Evolutionary conservation across 2,113 vertebrate genomes (phyloP), one percentile per base, ranked within the genome.

Genomic region (Gymnarchus niloticus): DNA sequence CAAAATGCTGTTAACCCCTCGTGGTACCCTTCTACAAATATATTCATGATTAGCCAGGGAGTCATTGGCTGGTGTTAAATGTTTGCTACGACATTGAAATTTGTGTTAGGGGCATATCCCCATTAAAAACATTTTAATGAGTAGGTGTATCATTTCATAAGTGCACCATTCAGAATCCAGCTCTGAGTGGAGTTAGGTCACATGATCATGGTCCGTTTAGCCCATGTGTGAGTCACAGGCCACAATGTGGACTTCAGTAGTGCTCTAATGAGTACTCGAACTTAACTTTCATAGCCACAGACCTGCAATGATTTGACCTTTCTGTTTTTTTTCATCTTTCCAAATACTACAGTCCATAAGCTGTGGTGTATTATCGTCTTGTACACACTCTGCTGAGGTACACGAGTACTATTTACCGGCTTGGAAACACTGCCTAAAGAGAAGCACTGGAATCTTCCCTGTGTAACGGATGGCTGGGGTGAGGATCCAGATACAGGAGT

Each of bases 61-160:
- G 65, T 73, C 65, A 73, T 73, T 73, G 65, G 65, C 65, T 73
- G 33, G 65, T 73, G 41, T 73, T 41, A 73, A 69, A 73, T 41
- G 65, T 37, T 73, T 41, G 41, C 33, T 73, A n/a, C 65, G 28
- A 41, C 14, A 41, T 2, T 41, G 65, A 73, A 73, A 73, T 73
- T 73, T 37, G 65, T 33, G 41, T 41, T 73, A 37, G 33, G 33
- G 33, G 41, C 1, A 73, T 17, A 41, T 73, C 65, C 65, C 41
- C 33, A 73, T 37, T 37, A 73, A 28, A 41, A 33, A 21, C 65
- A 73, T 37, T 41, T 41, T 19, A 73, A 73, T 73, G 65, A 73
- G 9, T 17, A 41, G 65, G 41, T 73, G 65, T 14, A 17, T 69
- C 28, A 25, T 17, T 19, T 33, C 59, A 33, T 12, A 65, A 65